Evolutionary conservation across 2,113 vertebrate genomes (phyloP), one percentile per base, ranked within the genome.

Genomic region (Oryzias javanicus): DNA sequence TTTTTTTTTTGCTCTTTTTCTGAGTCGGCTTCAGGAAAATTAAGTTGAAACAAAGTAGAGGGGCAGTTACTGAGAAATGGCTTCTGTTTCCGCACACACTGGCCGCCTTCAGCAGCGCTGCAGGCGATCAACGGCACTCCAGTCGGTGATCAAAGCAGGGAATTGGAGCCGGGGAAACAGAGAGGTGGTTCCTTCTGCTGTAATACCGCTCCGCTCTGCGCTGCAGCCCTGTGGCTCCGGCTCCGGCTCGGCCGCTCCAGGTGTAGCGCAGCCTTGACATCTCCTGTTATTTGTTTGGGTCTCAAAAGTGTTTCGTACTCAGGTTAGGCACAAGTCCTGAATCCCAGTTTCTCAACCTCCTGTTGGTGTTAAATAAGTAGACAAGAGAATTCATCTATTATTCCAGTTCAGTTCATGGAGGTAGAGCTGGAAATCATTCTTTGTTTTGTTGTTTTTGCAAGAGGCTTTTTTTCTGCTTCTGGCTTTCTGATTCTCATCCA

Each of bases 121-220:
- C 60, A 74, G 79, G 81, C 88, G 81, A 88, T 86, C 80, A 88
- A 87, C 79, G 88, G 81, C 85, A 80, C 81, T 80, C 78, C 67
- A 61, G 73, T 72, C 54, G 69, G 80, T 84, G 87, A 91, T 90
- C 86, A 90, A 88, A 87, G 89, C 81, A 47, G 75, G 83, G 83
- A 78, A 86, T 81, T 54, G 71, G 70, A 79, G 77, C 58, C 0
- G 25, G 65, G 27, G 70, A 53, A 70, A 75, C 55, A 76, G 66
- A 67, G 61, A 78, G 68, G 51, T 59, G 63, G 60, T 53, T 74
- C 61, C 70, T 62, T 73, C 76, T 67, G 42, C 72, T 47, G 72
- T 76, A 74, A 59, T 76, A 57, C 73, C 44, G 69, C 74, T 46
- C 74, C 66, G 80, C 74, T 49, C 74, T 66, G 80, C 74, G 46